Evolutionary conservation across 2,888 invertebrate genomes (phyloP), one percentile per base, ranked within the genome.

Genomic region (Eristalis tenax): DNA sequence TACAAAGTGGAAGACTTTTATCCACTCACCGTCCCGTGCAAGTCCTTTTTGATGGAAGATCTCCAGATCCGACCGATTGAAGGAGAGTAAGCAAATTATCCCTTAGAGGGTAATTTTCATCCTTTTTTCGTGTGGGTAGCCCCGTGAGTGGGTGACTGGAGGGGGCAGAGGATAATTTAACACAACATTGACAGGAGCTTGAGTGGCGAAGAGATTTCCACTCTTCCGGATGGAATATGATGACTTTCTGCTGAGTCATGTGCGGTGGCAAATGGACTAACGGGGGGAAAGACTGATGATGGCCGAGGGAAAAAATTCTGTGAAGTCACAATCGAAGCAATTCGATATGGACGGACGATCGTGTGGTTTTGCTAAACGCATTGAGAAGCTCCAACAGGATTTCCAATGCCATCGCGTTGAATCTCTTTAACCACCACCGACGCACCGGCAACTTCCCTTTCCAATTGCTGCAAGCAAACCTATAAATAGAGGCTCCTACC

Each of bases 41-140:
- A n/a, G 10, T 5, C 43, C 18, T 26, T 71, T 64, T 68, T 85
- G 81, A 76, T 82, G 68, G 73, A 70, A 82, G 57, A 78, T 86
- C 70, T 74, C 57, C 76, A 81, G 71, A 26, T 26, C 3, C 26
- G 26, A 26, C 26, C 26, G 26, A 77, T 69, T 75, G 74, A 70
- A 50, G 35, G 26, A 78, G 74, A 74, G 69, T 57, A 65, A 65
- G 59, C 15, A 91, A 91, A 91, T 91, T 91, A 91, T 91, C 89
- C 91, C 91, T 88, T 78, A 83, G 91, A 91, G 91, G 90, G 91
- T 91, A 91, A 91, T 91, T 91, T 91, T 90, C 89, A 89, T 90
- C 89, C 90, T 90, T 90, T 68, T 76, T 57, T 15, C 35, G 13
- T 26, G 15, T 23, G 23, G 35, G 18, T 2, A 8, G 22, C 26